Percentiles rank a stretch among this genome's conserved stretches.
These are phyloP conservation scores for Trilocha varians DNA, from an alignment of 2,888 invertebrate genomes.

Conservation along the genomic window DNA sequence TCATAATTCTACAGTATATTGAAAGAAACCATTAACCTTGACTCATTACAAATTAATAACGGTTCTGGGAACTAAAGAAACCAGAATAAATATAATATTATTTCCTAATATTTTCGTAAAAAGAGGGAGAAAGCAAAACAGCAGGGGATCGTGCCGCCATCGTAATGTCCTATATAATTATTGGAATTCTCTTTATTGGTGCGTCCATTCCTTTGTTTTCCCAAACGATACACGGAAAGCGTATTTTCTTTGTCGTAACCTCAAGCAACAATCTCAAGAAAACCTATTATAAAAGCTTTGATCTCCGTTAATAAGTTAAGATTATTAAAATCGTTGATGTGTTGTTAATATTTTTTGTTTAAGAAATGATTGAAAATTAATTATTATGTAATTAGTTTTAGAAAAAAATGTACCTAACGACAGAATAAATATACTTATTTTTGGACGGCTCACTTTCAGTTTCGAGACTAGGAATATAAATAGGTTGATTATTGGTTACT, in stretches of 20 bases:
- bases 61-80: too few relatives aligned
- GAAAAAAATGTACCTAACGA: too few relatives aligned
- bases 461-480: too few relatives aligned
- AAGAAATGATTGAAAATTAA: too few relatives aligned
- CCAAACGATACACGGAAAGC: slow-evolving; percentile 7
- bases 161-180: neutral
- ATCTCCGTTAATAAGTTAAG: neutral
- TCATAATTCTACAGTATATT: too few relatives aligned
- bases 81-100: neutral
- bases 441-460: too few relatives aligned
- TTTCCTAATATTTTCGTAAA: neutral
- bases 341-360: too few relatives aligned
- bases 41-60: too few relatives aligned
- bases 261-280: neutral
- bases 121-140: neutral
- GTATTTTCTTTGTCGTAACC: slow-evolving; percentile 5
- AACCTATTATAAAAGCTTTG: neutral
- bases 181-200: slow-evolving; percentile 8
- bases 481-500: too few relatives aligned
- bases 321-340: neutral
- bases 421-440: too few relatives aligned
- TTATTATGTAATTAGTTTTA: too few relatives aligned
- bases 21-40: too few relatives aligned
- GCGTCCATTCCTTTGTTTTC: slow-evolving; percentile 6
- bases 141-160: neutral